A percentile compares a stretch with the other conserved stretches of the same genome.
These are phyloP conservation scores for Amphimallon solstitiale DNA, from an alignment of 2,888 invertebrate species.

Conservation along the genomic window DNA sequence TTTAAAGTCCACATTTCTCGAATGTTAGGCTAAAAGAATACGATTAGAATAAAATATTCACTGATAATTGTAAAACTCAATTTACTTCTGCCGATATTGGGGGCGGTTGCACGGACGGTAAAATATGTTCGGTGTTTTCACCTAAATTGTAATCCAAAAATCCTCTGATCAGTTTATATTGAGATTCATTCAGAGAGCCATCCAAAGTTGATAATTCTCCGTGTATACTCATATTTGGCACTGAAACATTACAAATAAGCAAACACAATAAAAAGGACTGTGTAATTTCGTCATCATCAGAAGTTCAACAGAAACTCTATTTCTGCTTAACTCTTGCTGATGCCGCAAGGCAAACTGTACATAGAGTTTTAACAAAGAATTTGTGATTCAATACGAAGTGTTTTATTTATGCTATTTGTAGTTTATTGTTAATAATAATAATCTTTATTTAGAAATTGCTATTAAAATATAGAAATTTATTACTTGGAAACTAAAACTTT, in stretches of 20 bases:
- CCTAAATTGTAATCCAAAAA: slow-evolving; percentile 90
- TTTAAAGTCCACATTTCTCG: slow-evolving; percentile 78
- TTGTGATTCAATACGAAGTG: too few species aligned
- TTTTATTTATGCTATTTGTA: too few species aligned
- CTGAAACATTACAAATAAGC: slow-evolving; percentile 53
- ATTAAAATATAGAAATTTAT: too few species aligned
- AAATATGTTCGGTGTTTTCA: slow-evolving; percentile 79
- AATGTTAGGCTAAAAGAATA: slow-evolving; percentile 52
- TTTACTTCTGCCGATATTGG: slow-evolving; percentile 54
- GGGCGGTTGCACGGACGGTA: slow-evolving; percentile 56
- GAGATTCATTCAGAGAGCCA: slow-evolving; percentile 81
- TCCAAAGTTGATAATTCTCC: slow-evolving; percentile 88
- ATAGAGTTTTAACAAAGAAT: too few species aligned
- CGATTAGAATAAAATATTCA: not conserved
- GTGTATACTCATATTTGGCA: slow-evolving; percentile 85
- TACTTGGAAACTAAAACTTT: too few species aligned
- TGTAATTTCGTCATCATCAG: not conserved
- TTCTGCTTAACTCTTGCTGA: too few species aligned
- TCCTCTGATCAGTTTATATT: slow-evolving; percentile 89
- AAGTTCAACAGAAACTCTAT: too few species aligned
- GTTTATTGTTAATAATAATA: too few species aligned
- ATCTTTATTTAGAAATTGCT: too few species aligned
- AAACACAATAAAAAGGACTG: slow-evolving; percentile 1
- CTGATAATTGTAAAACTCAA: slow-evolving; percentile 10
- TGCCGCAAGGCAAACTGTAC: too few species aligned